Conservation (phyloP, 2,113 vertebrate genomes). For the Apodemus speciosus region DNA sequence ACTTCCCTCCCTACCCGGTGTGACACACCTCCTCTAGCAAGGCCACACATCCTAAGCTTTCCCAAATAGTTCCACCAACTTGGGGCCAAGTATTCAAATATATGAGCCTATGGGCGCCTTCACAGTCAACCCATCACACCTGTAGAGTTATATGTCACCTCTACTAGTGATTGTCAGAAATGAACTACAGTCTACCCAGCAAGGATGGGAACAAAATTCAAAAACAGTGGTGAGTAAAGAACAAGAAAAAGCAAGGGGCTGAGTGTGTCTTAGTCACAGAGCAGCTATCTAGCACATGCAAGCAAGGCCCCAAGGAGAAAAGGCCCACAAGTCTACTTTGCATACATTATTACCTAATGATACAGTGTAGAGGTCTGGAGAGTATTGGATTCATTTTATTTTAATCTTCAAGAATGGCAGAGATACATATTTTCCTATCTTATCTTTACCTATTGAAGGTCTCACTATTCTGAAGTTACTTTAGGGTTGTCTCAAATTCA, state of each 20-base stretch:
- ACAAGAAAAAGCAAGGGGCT: background rate
- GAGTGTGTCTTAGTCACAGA: background rate
- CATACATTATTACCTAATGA: background rate
- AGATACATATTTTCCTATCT: background rate
- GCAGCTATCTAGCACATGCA: background rate
- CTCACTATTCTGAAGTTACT: background rate
- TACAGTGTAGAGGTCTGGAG: background rate
- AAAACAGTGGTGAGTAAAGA: background rate
- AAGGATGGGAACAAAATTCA: background rate
- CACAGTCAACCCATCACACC: too few relatives aligned
- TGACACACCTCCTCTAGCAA: background rate
- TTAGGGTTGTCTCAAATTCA: slow-evolving; percentile 27
- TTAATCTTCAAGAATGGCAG: slow-evolving; percentile 38
- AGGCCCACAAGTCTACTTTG: background rate
- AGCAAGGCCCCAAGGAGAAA: background rate
- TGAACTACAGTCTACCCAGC: background rate
- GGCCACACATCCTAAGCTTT: background rate
- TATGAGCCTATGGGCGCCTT: background rate
- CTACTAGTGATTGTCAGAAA: background rate
- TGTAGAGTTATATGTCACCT: background rate
- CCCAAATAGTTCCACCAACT: background rate
- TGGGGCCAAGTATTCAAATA: background rate
- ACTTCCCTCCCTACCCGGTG: too few relatives aligned
- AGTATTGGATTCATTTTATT: background rate
- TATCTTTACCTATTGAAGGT: background rate